Evolutionary conservation across 2,797 vertebrate genomes (phyloP).

Genomic region (Microctenopoma steveboyesi): DNA sequence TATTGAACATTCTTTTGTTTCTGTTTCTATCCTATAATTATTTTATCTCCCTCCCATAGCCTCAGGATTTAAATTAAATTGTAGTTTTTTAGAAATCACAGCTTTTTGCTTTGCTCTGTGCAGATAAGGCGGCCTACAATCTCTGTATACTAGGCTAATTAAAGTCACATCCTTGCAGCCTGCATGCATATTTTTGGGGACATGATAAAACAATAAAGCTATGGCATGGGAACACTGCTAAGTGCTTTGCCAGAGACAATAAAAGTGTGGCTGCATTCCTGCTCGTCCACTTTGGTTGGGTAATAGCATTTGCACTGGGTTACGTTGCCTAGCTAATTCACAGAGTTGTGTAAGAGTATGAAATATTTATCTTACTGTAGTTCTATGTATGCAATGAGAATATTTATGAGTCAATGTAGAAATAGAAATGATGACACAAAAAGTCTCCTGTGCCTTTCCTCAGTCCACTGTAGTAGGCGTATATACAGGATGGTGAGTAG

Average conservation of each 20-base stretch:
- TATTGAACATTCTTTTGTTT: too few relatives aligned
- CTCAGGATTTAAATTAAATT: constrained; percentile 25
- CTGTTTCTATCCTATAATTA: too few relatives aligned
- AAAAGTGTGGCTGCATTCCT: constrained; percentile 57
- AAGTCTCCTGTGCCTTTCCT: constrained; percentile 13
- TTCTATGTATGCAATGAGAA: constrained; percentile 8
- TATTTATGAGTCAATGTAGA: constrained; percentile 29
- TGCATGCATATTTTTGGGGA: constrained; percentile 47
- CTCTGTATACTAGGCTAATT: constrained; percentile 45
- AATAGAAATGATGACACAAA: constrained; percentile 3
- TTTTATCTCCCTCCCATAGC: constrained; percentile 2
- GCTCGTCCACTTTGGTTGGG: constrained; percentile 19
- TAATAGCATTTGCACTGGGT: constrained; percentile 18
- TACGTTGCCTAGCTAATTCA: constrained; percentile 29
- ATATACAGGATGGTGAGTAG: constrained; percentile 1
- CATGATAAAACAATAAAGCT: constrained; percentile 48
- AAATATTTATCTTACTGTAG: constrained; percentile 58
- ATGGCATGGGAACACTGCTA: constrained; percentile 11
- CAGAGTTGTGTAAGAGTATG: constrained; percentile 53
- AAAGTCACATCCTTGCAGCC: constrained; percentile 19
- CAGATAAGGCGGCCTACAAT: constrained; percentile 34
- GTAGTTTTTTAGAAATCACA: constrained; percentile 41
- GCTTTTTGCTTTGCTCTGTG: constrained; percentile 8
- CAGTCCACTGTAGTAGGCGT: background rate
- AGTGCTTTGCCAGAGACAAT: constrained; percentile 49